Percentiles rank a stretch among this genome's conserved stretches.
Conservation (phyloP, 1,140 invertebrate species). For the Hycleus cichorii region DNA sequence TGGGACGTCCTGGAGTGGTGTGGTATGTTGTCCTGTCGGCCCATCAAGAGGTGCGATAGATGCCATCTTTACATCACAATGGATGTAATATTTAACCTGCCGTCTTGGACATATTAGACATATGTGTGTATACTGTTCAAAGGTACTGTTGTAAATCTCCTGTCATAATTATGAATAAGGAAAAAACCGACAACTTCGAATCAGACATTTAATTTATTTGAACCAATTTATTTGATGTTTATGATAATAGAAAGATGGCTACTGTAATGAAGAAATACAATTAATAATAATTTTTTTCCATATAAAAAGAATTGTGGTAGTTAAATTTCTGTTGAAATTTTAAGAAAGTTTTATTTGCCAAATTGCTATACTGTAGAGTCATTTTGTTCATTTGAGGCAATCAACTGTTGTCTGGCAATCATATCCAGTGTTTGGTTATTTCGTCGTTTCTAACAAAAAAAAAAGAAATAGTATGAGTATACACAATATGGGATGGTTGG, state of each 20-base stretch:
- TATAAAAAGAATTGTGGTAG: not conserved
- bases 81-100: slow-evolving; percentile 28
- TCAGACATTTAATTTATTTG: slow-evolving; percentile 34
- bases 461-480: not conserved
- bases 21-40: slow-evolving; percentile 24
- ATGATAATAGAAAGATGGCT: slow-evolving; percentile 27
- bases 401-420: not conserved
- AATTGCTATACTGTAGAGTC: not conserved
- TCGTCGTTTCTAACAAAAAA: not conserved
- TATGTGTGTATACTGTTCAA: slow-evolving; percentile 19
- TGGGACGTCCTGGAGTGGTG: slow-evolving; percentile 13
- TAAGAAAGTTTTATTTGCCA: not conserved
- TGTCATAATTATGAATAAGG: slow-evolving; percentile 25
- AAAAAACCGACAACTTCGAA: not conserved
- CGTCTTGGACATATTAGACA: slow-evolving; percentile 28
- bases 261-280: slow-evolving; percentile 11
- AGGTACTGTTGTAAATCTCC: slow-evolving; percentile 28
- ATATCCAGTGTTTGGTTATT: not conserved
- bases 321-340: not conserved
- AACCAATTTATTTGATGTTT: slow-evolving; percentile 36
- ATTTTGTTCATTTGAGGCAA: not conserved
- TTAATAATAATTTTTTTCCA: not conserved
- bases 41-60: slow-evolving; percentile 18
- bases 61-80: slow-evolving; percentile 35
- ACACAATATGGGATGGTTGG: too few relatives aligned